Conservation (phyloP, 2,113 vertebrate species). For the Oncorhynchus tshawytscha region DNA sequence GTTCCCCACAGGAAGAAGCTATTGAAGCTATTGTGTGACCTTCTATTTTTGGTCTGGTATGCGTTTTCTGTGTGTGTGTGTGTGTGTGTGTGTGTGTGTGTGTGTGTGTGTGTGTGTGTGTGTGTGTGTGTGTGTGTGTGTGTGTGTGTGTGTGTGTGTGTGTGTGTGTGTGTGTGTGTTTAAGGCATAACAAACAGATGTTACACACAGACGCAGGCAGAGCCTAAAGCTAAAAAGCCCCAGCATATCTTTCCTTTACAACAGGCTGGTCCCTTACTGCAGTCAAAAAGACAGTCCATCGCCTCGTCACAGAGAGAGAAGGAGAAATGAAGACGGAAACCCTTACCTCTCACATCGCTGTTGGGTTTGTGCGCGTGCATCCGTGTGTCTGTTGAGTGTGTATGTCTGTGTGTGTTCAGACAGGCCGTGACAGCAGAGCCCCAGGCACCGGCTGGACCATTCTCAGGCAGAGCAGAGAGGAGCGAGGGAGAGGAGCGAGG, state of each 20-base stretch:
- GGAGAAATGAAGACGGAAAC: conserved; percentile 28
- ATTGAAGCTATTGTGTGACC: conserved; percentile 64
- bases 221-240: conserved; percentile 41
- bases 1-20: conserved; percentile 62
- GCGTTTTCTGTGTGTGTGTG: conserved; percentile 26
- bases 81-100: no score
- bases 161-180: conserved; percentile 34
- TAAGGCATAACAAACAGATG: conserved; percentile 57
- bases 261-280: conserved; percentile 20
- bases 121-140: no score
- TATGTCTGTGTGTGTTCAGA: conserved; percentile 59
- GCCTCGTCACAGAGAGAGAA: background rate
- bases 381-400: conserved; percentile 43
- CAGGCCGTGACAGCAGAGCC: conserved; percentile 77
- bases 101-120: background rate
- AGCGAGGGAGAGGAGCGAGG: conserved; percentile 60
- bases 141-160: conserved; percentile 4
- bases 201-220: conserved; percentile 13
- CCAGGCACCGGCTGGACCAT: conserved; percentile 80
- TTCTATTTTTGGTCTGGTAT: conserved; percentile 51
- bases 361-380: conserved; percentile 52
- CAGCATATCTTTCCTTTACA: conserved; percentile 24
- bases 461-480: conserved; percentile 61
- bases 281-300: conserved; percentile 48
- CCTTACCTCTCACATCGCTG: conserved; percentile 79